phyloP scores from a whole-genome alignment of 2,797 vertebrate genomes.

The Ibycter americanus region DNA sequence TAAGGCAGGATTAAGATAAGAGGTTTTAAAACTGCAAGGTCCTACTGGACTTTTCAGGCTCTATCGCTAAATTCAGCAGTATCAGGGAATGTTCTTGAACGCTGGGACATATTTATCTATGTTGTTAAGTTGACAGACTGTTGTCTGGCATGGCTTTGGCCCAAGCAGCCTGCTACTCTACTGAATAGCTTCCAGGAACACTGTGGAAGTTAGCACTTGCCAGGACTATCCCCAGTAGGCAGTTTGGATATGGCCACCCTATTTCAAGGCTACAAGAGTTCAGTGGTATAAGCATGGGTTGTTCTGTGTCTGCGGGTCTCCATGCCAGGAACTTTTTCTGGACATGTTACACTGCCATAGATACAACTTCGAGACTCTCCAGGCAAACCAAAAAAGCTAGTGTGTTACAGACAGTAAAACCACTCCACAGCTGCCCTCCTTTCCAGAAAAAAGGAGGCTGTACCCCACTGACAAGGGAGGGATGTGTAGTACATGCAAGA shows the following conservation, averaged over 20 bases:
- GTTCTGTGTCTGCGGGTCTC: background rate
- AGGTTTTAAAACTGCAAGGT: background rate
- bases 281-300: fast-evolving
- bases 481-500: background rate
- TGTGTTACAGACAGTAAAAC: background rate
- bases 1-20: background rate
- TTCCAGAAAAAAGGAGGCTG: background rate
- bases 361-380: background rate
- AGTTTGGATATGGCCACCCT: background rate
- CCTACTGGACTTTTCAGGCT: background rate
- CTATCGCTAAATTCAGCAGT: background rate
- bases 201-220: background rate
- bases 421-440: background rate
- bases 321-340: background rate
- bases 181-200: background rate
- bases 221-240: background rate
- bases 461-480: background rate
- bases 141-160: background rate
- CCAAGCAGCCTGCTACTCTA: background rate
- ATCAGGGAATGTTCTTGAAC: background rate
- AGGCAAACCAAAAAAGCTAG: background rate
- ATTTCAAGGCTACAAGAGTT: background rate
- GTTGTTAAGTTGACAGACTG: background rate
- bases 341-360: background rate
- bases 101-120: background rate